Percentiles rank a stretch among this genome's conserved stretches.
Evolutionary conservation across 2,888 invertebrate species (phyloP).

Genomic region (Drosophila demipolita): DNA sequence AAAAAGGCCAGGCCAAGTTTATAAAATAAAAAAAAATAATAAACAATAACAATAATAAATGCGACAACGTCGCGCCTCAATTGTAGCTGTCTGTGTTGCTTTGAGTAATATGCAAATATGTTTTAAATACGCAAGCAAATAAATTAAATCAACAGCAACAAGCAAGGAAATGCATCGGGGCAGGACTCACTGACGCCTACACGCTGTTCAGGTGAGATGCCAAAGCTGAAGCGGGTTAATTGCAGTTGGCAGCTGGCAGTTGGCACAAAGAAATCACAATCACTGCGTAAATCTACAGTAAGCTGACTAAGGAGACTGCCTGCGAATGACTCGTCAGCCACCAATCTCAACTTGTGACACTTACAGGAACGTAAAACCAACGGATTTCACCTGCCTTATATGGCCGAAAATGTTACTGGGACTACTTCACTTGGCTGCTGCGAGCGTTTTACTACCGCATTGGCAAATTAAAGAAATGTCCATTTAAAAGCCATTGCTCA

Average conservation of each 20-base stretch:
- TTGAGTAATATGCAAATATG: slow-evolving; percentile 78
- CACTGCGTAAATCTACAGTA: slow-evolving; percentile 62
- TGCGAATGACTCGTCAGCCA: slow-evolving; percentile 57
- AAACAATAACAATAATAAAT: slow-evolving; percentile 65
- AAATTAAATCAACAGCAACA: slow-evolving; percentile 66
- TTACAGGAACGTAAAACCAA: slow-evolving; percentile 30
- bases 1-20: slow-evolving; percentile 75
- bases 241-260: slow-evolving; percentile 49
- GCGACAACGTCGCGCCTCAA: slow-evolving; percentile 62
- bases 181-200: slow-evolving; percentile 58
- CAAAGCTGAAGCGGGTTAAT: slow-evolving; percentile 67
- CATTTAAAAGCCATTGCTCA: slow-evolving; percentile 62
- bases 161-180: slow-evolving; percentile 66
- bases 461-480: slow-evolving; percentile 49
- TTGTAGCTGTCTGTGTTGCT: slow-evolving; percentile 48
- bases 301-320: slow-evolving; percentile 43
- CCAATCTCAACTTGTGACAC: slow-evolving; percentile 34
- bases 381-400: slow-evolving; percentile 71
- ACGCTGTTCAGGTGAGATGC: slow-evolving; percentile 8
- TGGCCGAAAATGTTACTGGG: slow-evolving; percentile 43
- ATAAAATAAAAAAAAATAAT: slow-evolving; percentile 40
- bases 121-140: slow-evolving; percentile 69
- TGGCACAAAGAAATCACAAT: slow-evolving; percentile 70
- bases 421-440: slow-evolving; percentile 48
- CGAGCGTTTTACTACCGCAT: slow-evolving; percentile 19